phyloP scores from a whole-genome alignment of 1,140 invertebrate species.

The Caenorhabditis brenneri region DNA sequence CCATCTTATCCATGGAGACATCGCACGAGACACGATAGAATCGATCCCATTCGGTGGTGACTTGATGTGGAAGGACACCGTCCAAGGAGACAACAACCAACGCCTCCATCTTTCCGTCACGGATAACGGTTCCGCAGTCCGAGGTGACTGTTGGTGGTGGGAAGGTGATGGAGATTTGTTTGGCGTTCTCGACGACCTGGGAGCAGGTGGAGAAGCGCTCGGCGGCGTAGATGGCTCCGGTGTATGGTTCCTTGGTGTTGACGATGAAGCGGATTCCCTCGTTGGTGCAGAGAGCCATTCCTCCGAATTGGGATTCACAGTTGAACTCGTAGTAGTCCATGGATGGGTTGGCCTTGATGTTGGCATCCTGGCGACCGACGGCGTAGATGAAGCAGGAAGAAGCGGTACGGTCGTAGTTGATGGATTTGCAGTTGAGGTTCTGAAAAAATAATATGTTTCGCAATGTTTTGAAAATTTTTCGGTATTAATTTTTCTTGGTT shows the following conservation, averaged over 20 bases:
- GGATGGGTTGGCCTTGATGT: conserved; percentile 69
- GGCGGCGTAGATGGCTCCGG: conserved; percentile 70
- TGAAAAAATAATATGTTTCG: conserved; percentile 50
- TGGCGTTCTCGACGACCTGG: conserved; percentile 71
- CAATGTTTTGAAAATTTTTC: background rate
- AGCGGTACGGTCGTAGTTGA: conserved; percentile 70
- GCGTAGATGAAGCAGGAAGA: conserved; percentile 70
- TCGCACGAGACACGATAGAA: conserved; percentile 70
- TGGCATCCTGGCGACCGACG: conserved; percentile 65
- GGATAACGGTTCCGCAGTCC: conserved; percentile 69
- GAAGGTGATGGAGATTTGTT: conserved; percentile 70
- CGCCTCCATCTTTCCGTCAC: conserved; percentile 70
- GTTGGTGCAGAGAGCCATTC: conserved; percentile 71
- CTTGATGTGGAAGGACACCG: conserved; percentile 70
- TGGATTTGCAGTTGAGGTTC: conserved; percentile 71
- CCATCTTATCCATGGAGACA: conserved; percentile 70
- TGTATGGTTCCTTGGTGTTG: conserved; percentile 71
- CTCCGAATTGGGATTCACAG: conserved; percentile 71
- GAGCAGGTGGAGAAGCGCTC: conserved; percentile 64
- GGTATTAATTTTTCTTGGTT: too few relatives aligned
- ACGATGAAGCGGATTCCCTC: conserved; percentile 71
- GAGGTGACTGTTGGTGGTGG: conserved; percentile 68
- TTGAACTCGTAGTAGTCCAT: conserved; percentile 71
- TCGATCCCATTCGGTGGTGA: conserved; percentile 71
- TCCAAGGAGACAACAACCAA: conserved; percentile 70